Conservation (phyloP, 2,888 invertebrate genomes). For the Erebia ligea region DNA sequence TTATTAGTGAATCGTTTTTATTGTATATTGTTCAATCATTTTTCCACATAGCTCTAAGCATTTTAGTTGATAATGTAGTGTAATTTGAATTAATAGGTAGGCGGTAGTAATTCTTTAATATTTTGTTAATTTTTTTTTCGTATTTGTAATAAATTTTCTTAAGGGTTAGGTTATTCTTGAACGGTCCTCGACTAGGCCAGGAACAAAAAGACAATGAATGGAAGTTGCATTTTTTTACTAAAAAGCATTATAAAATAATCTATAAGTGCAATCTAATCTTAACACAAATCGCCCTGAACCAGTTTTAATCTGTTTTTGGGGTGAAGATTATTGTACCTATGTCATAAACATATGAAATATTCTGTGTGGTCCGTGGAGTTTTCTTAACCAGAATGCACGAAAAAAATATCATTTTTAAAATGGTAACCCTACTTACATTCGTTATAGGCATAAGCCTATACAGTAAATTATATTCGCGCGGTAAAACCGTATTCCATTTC, state of each 20-base stretch:
- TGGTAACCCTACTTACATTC: not conserved
- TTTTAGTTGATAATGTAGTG: slow-evolving; percentile 78
- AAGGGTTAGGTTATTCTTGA: slow-evolving; percentile 74
- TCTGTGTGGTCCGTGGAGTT: slow-evolving; percentile 14
- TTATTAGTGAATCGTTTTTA: slow-evolving; percentile 81
- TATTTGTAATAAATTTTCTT: slow-evolving; percentile 72
- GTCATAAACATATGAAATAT: slow-evolving; percentile 32
- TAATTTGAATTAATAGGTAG: slow-evolving; percentile 80
- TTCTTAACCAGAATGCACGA: not conserved
- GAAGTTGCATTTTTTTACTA: slow-evolving; percentile 74
- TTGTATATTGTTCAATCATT: slow-evolving; percentile 82
- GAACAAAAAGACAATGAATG: slow-evolving; percentile 81
- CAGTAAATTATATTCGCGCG: not conserved
- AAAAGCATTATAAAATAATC: slow-evolving; percentile 50
- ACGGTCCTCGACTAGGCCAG: slow-evolving; percentile 69
- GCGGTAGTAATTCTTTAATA: slow-evolving; percentile 78
- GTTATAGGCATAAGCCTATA: slow-evolving; percentile 9
- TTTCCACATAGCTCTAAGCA: slow-evolving; percentile 78
- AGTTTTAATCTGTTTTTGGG: slow-evolving; percentile 21
- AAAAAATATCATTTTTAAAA: not conserved
- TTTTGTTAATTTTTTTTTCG: slow-evolving; percentile 80
- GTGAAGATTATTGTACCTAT: slow-evolving; percentile 16
- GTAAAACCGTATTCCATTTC: not conserved
- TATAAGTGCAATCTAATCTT: slow-evolving; percentile 51
- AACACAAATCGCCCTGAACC: slow-evolving; percentile 35